These are phyloP conservation scores for Xiphorhynchus erythropygius DNA, from an alignment of 2,797 vertebrate species.

Conservation along the genomic window DNA sequence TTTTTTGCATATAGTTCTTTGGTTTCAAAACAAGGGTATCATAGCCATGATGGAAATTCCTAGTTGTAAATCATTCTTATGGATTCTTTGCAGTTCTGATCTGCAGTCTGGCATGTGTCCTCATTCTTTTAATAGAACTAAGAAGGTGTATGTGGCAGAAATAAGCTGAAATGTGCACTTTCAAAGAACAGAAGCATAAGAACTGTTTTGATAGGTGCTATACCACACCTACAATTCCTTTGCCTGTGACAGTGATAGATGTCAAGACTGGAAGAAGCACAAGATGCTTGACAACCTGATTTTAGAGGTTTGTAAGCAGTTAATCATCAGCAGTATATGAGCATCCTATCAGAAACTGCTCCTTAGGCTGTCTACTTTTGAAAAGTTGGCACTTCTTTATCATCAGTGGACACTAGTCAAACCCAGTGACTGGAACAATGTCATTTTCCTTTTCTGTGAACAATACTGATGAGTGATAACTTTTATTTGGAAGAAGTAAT, in stretches of 20 bases:
- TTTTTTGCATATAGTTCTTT: neutral
- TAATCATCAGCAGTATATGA: neutral
- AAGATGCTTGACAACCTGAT: neutral
- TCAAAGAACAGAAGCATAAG: neutral
- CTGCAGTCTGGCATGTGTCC: neutral
- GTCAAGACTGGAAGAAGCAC: neutral
- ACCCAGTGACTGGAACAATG: neutral
- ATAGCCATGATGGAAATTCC: neutral
- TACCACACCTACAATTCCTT: neutral
- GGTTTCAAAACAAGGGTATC: neutral
- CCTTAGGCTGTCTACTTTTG: neutral
- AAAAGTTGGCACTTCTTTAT: neutral
- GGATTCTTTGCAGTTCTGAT: neutral
- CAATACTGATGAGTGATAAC: neutral
- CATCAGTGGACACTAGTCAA: neutral
- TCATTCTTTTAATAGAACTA: conserved; percentile 1
- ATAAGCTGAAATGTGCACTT: neutral
- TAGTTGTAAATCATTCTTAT: neutral
- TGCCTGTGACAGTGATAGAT: neutral
- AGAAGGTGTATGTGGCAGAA: neutral
- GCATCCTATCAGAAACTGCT: neutral
- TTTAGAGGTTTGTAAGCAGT: neutral
- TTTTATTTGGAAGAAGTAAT: neutral
- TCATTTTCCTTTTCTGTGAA: neutral
- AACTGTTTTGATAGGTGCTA: neutral